Conservation (phyloP, 2,113 vertebrate species). For the Salvelinus alpinus region DNA sequence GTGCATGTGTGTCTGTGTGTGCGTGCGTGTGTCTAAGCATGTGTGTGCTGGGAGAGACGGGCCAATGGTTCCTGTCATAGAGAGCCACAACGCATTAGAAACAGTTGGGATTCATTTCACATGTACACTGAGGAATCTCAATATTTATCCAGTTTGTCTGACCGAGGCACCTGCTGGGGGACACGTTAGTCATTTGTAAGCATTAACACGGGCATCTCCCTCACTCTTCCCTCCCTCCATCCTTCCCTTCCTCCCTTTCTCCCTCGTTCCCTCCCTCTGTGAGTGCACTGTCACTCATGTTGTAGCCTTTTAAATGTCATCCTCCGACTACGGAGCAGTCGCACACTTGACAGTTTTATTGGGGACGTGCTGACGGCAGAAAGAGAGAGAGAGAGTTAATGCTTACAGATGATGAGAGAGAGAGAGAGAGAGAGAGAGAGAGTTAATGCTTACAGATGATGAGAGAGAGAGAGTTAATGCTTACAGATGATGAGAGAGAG, state of each 20-base stretch:
- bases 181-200: slow-evolving; percentile 79
- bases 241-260: slow-evolving; percentile 1
- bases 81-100: slow-evolving; percentile 29
- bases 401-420: no score
- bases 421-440: no score
- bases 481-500: no score
- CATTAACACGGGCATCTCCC: slow-evolving; percentile 69
- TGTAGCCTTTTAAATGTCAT: slow-evolving; percentile 76
- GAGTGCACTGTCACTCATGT: slow-evolving; percentile 77
- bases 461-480: no score
- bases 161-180: slow-evolving; percentile 75
- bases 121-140: slow-evolving; percentile 67
- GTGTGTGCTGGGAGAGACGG: slow-evolving; percentile 28
- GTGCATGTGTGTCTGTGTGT: no score
- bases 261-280: slow-evolving; percentile 64
- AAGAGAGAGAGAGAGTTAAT: background rate
- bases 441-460: background rate
- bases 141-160: slow-evolving; percentile 77
- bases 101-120: slow-evolving; percentile 70
- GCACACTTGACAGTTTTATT: slow-evolving; percentile 74
- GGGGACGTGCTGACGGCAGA: slow-evolving; percentile 45
- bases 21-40: no score
- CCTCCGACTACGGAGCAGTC: slow-evolving; percentile 70
- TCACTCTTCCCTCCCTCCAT: slow-evolving; percentile 45
- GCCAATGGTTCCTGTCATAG: slow-evolving; percentile 51